A percentile compares a stretch with the other conserved stretches of the same genome.
Conservation (phyloP, 2,888 invertebrate species). For the Nomada lathburiana region DNA sequence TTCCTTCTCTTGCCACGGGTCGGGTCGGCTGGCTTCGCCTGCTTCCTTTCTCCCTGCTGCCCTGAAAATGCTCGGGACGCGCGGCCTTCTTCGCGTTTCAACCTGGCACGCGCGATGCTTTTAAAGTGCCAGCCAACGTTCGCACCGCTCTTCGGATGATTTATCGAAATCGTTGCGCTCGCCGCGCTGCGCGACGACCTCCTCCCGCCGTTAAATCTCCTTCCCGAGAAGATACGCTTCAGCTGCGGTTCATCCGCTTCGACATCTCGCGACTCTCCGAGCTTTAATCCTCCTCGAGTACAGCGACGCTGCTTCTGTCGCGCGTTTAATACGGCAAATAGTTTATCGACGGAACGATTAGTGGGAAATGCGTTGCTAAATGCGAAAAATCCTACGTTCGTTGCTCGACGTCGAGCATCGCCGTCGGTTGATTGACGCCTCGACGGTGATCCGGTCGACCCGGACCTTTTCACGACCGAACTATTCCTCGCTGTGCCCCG, state of each 20-base stretch:
- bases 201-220: conserved; percentile 6
- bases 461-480: no score
- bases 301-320: no score
- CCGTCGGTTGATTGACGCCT: no score
- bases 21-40: conserved; percentile 19
- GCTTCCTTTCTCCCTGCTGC: background rate
- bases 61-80: conserved; percentile 41
- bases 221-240: background rate
- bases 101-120: conserved; percentile 64
- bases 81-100: conserved; percentile 54
- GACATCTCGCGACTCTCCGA: no score
- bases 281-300: no score
- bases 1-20: conserved; percentile 36
- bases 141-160: conserved; percentile 53
- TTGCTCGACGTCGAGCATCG: no score
- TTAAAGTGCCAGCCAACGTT: conserved; percentile 61
- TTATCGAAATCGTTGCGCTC: conserved; percentile 60
- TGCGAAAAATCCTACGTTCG: no score
- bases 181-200: conserved; percentile 4
- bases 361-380: no score
- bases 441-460: no score
- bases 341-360: no score
- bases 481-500: no score
- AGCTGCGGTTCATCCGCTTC: background rate
- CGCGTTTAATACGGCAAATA: no score